Evolutionary conservation across 2,888 invertebrate species (phyloP), one percentile per base, ranked within the genome.

Genomic region (Eugnorisma glareosa): DNA sequence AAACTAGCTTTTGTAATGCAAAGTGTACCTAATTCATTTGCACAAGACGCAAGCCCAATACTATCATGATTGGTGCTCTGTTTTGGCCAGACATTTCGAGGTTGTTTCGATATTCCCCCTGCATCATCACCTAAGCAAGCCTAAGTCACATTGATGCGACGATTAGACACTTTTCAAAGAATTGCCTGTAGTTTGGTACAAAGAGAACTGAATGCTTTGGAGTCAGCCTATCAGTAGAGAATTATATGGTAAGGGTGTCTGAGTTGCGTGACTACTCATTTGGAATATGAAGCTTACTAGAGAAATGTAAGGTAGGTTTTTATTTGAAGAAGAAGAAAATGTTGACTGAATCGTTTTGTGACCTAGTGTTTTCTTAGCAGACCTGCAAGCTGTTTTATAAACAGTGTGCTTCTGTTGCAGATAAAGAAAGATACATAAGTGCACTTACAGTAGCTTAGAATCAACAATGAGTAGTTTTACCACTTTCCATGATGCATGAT

Each of bases 121-220:
- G 18, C 13, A 6, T 57, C 48, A 28, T 57, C 37, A 28, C 13
- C 28, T 68, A 72, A 77, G 51, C 71, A 82, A 43, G 48, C 59
- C 69, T 63, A 51, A 18, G 57, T 48, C 31, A 57, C 28, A 57
- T 37, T 31, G 61, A 24, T 51, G 57, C 35, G 35, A 61, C 37
- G 59, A 77, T 77, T 70, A 73, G 74, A 68, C 51, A 70, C 61
- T 59, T 78, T 82, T 64, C 73, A 57, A 82, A 83, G 78, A 73
- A 45, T 71, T 59, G 21, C 28, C 13, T 0, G 40, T 67, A 57
- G 54, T 15, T 45, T 15, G 1, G 0, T 11, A 71, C 83, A 74
- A 82, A 82, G 74, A 61, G 79, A 45, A 40, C 15, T 77, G 64
- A 67, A 66, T 7, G 67, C 51, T 74, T 71, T 70, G n/a, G 51